A percentile compares a stretch with the other conserved stretches of the same genome.
These are phyloP conservation scores for Choloepus hoffmanni DNA, from an alignment of 2,113 vertebrate genomes.

Conservation along the genomic window DNA sequence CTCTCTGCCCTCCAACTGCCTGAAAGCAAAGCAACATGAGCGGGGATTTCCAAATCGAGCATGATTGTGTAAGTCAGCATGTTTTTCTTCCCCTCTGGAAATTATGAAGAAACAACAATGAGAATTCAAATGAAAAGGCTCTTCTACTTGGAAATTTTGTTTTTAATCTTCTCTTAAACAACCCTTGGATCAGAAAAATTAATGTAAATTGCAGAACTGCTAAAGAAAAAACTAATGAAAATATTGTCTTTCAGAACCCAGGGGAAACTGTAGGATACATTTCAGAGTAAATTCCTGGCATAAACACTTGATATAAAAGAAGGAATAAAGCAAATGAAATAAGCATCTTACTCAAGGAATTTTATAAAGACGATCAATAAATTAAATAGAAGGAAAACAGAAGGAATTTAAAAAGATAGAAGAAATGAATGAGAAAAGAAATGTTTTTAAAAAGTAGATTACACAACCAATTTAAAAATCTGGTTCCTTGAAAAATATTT, in stretches of 20 bases:
- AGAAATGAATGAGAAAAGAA: not conserved
- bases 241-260: not conserved
- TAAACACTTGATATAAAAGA: slow-evolving; percentile 22
- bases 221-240: not conserved
- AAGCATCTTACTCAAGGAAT: not conserved
- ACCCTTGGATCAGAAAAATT: not conserved
- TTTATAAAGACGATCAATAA: not conserved
- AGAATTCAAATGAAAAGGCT: slow-evolving; percentile 30
- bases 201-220: not conserved
- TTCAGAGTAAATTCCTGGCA: not conserved
- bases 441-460: slow-evolving; percentile 5
- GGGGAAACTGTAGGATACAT: not conserved
- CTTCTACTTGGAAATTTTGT: not conserved
- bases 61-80: not conserved
- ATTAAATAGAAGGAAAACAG: not conserved
- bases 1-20: not conserved
- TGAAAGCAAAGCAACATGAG: slow-evolving; percentile 1
- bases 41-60: slow-evolving; percentile 29
- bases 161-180: slow-evolving; percentile 42
- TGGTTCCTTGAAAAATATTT: not conserved
- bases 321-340: slow-evolving; percentile 16
- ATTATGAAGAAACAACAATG: not conserved
- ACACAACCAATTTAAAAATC: not conserved
- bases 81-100: slow-evolving; percentile 1
- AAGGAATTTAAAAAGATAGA: not conserved